Conservation (phyloP, 2,888 invertebrate genomes). For the Caenorhabditis sp. region DNA sequence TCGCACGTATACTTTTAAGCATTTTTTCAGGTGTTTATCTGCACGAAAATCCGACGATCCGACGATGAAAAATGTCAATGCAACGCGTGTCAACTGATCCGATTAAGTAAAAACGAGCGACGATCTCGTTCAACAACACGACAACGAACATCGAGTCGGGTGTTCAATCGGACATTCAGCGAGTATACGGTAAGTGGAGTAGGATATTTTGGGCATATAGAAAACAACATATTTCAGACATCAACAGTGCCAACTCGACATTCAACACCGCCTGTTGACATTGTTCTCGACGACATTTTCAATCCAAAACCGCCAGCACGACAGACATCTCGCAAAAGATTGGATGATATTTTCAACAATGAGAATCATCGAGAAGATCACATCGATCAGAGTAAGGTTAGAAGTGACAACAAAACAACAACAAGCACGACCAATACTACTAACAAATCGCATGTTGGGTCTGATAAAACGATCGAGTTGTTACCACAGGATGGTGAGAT, state of each 20-base stretch:
- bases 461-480: conserved; percentile 18
- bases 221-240: conserved; percentile 9
- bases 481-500: conserved; percentile 4
- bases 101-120: conserved; percentile 29
- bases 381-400: conserved; percentile 38
- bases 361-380: conserved; percentile 5
- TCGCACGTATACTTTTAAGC: too few relatives aligned
- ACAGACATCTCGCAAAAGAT: background rate
- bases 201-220: background rate
- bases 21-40: conserved; percentile 17
- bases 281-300: conserved; percentile 38
- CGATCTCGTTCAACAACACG: background rate
- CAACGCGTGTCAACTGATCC: conserved; percentile 39
- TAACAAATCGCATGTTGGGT: conserved; percentile 29
- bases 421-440: conserved; percentile 4
- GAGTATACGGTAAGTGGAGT: background rate
- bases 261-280: conserved; percentile 25
- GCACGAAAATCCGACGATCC: conserved; percentile 2
- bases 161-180: background rate
- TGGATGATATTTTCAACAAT: background rate
- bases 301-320: conserved; percentile 29
- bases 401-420: too few relatives aligned
- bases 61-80: conserved; percentile 45
- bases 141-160: conserved; percentile 7
- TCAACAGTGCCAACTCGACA: conserved; percentile 30